Evolutionary conservation across 2,888 invertebrate species (phyloP), one percentile per base, ranked within the genome.

Genomic region (Balanococcus diminutus): DNA sequence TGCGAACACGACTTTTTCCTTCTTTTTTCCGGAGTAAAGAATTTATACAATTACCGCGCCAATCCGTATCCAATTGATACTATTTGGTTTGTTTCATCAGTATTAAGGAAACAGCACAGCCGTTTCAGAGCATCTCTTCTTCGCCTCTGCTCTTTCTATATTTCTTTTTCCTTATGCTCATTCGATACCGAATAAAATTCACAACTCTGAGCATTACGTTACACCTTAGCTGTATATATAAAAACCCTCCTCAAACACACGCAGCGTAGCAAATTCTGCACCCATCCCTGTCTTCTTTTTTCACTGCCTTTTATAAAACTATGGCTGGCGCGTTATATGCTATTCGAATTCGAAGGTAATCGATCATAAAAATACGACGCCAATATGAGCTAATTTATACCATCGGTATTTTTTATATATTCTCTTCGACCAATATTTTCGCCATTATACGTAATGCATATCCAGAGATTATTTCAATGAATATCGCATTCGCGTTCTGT

Each of bases 41-140:
- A 79, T 79, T 79, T 79, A 79, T 79, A 79, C 75, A 79, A 79
- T 79, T 79, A 79, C 75, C 75, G 36, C 75, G 75, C 75, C 75
- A 79, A 79, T 79, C 75, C 75, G 75, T 79, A 79, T 79, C 75
- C 75, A 79, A 79, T 79, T 79, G 75, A 79, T 79, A 36, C 75
- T 79, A 36, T 79, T 36, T 79, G 36, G 75, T 79, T 79, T 79
- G 75, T 79, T 79, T 79, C 75, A 36, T 79, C 75, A 36, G 36
- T 36, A 36, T 79, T 79, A 79, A 67, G 67, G 67, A 67, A 28
- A 67, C 67, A 19, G 67, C 67, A 16, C 36, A 56, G 67, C 67
- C 28, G 67, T 28, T 67, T 16, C 28, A 28, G 28, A 56, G 67
- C 9, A 2, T 3, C 14, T 28, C 3, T 28, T 11, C 22, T 9